Percentiles rank a stretch among this genome's conserved stretches.
phyloP scores from a whole-genome alignment of 2,797 vertebrate species.

The Scomberomorus guttatus region DNA sequence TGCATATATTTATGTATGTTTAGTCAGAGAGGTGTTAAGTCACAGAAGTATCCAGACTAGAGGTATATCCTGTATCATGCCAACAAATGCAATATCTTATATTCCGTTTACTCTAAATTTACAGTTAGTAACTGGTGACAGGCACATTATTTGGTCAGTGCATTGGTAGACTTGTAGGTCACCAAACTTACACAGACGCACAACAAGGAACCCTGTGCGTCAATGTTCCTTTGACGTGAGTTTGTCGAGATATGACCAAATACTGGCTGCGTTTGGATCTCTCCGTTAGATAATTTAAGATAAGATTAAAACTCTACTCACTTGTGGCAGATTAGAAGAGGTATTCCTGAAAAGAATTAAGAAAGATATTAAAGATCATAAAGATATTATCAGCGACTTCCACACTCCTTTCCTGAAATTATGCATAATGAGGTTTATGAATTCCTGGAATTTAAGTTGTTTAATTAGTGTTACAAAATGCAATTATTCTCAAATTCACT shows the following conservation, averaged over 20 bases:
- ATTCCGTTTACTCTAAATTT: not conserved
- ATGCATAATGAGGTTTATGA: not conserved
- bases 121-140: not conserved
- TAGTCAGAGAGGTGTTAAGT: not conserved
- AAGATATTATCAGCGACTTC: not conserved
- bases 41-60: not conserved
- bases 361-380: not conserved
- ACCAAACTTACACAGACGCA: not conserved
- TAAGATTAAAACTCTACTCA: not conserved
- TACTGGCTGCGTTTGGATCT: not conserved
- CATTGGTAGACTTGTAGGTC: not conserved
- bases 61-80: not conserved
- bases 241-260: not conserved
- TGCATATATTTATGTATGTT: not conserved
- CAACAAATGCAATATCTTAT: not conserved
- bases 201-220: not conserved
- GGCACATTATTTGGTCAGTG: not conserved
- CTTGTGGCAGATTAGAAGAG: not conserved
- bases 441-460: not conserved
- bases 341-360: not conserved
- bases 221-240: not conserved
- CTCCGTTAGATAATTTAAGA: not conserved
- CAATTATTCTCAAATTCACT: not conserved
- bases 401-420: not conserved
- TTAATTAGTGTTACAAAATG: not conserved